Percentiles rank a stretch among this genome's conserved stretches.
phyloP scores from a whole-genome alignment of 2,113 vertebrate genomes.

The Psittacara wagleri region DNA sequence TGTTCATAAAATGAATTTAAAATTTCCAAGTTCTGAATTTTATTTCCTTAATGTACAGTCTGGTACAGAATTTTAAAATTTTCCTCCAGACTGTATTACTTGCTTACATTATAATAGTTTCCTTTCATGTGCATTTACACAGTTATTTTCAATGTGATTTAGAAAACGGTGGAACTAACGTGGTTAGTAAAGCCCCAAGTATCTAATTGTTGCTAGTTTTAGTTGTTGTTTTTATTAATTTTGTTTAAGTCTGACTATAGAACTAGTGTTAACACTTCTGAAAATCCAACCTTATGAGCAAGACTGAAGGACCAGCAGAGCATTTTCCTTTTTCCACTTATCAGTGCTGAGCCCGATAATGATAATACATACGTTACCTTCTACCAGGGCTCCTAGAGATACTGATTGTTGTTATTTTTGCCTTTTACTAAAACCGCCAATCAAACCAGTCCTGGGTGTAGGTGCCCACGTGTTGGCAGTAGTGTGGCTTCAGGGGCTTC shows the following conservation, averaged over 20 bases:
- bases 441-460: background rate
- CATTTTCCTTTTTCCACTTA: background rate
- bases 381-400: background rate
- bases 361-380: fast-evolving
- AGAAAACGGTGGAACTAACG: background rate
- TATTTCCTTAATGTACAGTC: background rate
- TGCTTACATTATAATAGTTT: background rate
- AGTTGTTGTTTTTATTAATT: background rate
- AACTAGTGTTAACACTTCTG: background rate
- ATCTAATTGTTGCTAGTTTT: background rate
- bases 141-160: background rate
- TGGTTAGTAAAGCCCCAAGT: background rate
- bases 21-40: background rate
- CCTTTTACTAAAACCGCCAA: background rate
- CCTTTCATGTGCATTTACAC: background rate
- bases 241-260: background rate
- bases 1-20: background rate
- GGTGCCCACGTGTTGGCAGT: fast-evolving
- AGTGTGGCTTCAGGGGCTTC: too few species aligned
- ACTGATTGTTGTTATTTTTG: background rate
- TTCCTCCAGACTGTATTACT: background rate
- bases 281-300: fast-evolving
- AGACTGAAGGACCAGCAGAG: background rate
- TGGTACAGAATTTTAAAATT: background rate
- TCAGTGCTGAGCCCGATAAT: background rate